Base-by-base conservation (phyloP, 2,888 invertebrate species). In the Lepidochrysops patricia region DNA sequence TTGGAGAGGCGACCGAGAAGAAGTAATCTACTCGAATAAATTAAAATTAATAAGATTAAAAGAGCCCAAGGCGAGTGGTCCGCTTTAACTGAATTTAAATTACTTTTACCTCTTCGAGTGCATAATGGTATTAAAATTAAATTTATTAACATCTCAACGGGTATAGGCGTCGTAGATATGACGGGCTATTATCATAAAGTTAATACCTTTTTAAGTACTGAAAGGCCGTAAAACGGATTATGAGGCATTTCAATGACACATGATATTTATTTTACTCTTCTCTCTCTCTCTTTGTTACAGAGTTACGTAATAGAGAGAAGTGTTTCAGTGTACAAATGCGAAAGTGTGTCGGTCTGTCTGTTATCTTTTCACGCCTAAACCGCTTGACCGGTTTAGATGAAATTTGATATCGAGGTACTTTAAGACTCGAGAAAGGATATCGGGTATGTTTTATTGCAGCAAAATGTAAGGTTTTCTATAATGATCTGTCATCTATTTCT, bases 21-120 rank as follows among this genome's bases (percentile, higher is more conserved):
- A 82, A 82, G 79, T 84, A 86, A 86, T 87, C 82, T 76, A 68
- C 72, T 73, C 68, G 85, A 84, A 87, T 87, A 88, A 83, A 85
- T 88, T 88, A 82, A 84, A 85, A 84, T 84, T 84, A 86, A 87
- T 86, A 78, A 84, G 87, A 86, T 87, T 84, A 83, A 80, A 81
- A 79, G 76, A 78, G 77, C 74, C 76, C 76, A 73, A 72, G 73
- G 76, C 72, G 74, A 74, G 74, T 73, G 72, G 72, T 70, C 74
- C 67, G 70, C 76, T 77, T 72, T 79, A 79, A 84, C 81, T 82
- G 80, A 86, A 86, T 84, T 81, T 80, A 77, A 86, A 86, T 86
- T 80, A 85, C 80, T 80, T 80, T 80, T 83, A 84, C 83, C 85
- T 84, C 79, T 81, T 75, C 74, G 76, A 85, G 83, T 87, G 85